Conservation (phyloP, 2,888 invertebrate species). For the Oligia latruncula region DNA sequence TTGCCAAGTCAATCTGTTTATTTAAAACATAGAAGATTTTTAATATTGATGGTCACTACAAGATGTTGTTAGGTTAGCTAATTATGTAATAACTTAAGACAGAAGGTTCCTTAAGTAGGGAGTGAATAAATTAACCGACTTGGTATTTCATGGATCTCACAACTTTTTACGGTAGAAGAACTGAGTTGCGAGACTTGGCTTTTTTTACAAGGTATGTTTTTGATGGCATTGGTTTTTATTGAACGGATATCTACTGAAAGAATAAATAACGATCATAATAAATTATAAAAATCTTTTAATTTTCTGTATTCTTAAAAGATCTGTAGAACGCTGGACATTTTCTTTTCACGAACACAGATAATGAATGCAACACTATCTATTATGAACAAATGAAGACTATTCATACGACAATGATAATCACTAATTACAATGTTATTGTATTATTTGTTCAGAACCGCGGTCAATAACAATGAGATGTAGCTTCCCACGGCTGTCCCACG, state of each 20-base stretch:
- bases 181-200: no score
- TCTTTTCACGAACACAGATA: neutral
- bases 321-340: neutral
- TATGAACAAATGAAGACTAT: neutral
- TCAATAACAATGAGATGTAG: slow-evolving; percentile 31
- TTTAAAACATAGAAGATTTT: no score
- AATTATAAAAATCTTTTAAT: neutral
- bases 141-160: no score
- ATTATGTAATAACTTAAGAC: no score
- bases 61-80: no score
- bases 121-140: no score
- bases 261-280: neutral
- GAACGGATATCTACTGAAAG: neutral
- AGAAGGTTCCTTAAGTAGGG: no score
- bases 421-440: slow-evolving; percentile 32
- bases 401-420: slow-evolving; percentile 8
- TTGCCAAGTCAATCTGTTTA: no score
- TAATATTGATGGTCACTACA: no score
- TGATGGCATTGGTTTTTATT: neutral
- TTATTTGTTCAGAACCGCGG: slow-evolving; percentile 17
- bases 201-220: no score
- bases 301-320: neutral
- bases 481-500: slow-evolving; percentile 24
- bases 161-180: no score
- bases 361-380: neutral